Base-by-base conservation (phyloP, 2,797 vertebrate genomes). In the Helicolenus hilgendorfi region DNA sequence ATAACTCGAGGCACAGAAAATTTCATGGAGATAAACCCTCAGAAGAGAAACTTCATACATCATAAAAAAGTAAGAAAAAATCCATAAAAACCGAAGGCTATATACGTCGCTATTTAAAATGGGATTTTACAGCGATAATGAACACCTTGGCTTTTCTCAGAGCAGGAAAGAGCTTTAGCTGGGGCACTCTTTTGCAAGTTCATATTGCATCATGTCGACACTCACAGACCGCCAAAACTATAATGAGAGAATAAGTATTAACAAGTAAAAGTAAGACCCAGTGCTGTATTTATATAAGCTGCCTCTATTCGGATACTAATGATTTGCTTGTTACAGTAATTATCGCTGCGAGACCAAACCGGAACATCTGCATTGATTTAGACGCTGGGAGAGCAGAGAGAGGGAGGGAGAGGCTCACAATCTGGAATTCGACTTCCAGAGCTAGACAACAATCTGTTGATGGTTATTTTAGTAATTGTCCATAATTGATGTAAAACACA, bases 361-460 rank as follows among this genome's bases (percentile, higher is more conserved):
- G 76, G 92, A 97, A 98, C 97, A 98, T 98, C 97, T 97, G 97
- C 96, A 97, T 96, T 95, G 94, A 94, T 95, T 95, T 92, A 95
- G 84, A 91, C 92, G 93, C 89, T 72, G 86, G 91, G 91, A 96
- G 95, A 86, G 91, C 88, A 73, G 82, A 70, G 87, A 84, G 87
- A 87, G 84, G 86, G 92, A 93, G 93, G 93, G 93, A 91, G 91
- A 89, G 93, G 92, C 94, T 88, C 90, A 72, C 95, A 96, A 97
- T 97, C 97, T 97, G 96, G 96, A 96, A 77, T 92, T 88, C 22
- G 35, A 94, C 87, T 94, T 91, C 38, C 77, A 93, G 88, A 94
- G 93, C 74, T 77, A 94, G 84, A 91, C 95, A 96, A 96, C 97
- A 97, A 97, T 97, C 97, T 98, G 97, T 97, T 97, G 90, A 93